Conservation (phyloP, 2,888 invertebrate genomes). For the Malthinus seriepunctatus region DNA sequence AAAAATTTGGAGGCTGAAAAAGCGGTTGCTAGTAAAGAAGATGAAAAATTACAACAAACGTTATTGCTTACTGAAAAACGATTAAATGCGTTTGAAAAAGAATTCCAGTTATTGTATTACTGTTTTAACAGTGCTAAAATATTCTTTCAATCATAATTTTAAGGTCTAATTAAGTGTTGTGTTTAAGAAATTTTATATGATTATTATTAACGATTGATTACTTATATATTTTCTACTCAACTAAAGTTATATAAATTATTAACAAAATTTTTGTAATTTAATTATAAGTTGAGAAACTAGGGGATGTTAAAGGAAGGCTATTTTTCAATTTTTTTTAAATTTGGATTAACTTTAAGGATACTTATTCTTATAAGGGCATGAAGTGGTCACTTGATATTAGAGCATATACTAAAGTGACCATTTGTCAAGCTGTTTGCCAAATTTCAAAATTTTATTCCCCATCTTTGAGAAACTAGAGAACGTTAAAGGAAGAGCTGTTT, state of each 20-base stretch:
- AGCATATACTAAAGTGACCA: too few species aligned
- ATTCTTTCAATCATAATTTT: conserved; percentile 67
- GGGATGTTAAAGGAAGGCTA: too few species aligned
- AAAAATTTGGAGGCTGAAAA: conserved; percentile 59
- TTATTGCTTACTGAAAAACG: conserved; percentile 86
- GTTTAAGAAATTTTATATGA: neutral
- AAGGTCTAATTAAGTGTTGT: neutral
- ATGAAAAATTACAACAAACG: conserved; percentile 91
- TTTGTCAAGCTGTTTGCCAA: too few species aligned
- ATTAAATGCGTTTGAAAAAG: conserved; percentile 73
- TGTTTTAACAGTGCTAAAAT: conserved; percentile 93
- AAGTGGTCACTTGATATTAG: too few species aligned
- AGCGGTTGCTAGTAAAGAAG: conserved; percentile 61
- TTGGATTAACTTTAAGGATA: too few species aligned
- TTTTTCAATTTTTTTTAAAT: too few species aligned
- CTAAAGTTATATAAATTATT: neutral
- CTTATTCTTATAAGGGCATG: too few species aligned
- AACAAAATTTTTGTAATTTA: neutral
- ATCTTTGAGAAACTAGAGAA: too few species aligned
- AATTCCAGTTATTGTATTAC: conserved; percentile 89
- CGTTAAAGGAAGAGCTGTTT: too few species aligned
- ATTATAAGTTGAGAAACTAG: too few species aligned
- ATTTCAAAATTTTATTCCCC: too few species aligned
- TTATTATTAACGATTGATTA: too few species aligned
- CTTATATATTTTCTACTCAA: neutral